A percentile compares a stretch with the other conserved stretches of the same genome.
phyloP scores from a whole-genome alignment of 1,140 invertebrate species.

The Cherax quadricarinatus region DNA sequence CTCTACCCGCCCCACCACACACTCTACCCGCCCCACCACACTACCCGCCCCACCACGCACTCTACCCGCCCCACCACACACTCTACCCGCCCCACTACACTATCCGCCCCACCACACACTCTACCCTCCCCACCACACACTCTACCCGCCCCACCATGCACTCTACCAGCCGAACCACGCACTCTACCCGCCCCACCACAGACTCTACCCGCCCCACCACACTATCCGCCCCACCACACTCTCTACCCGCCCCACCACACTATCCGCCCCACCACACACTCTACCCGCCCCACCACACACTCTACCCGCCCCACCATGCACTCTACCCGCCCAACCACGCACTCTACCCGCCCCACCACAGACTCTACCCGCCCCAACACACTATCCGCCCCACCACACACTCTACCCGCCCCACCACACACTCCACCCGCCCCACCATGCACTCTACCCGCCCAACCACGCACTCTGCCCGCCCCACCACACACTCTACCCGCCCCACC shows the following conservation, averaged over 20 bases:
- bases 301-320: neutral
- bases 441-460: neutral
- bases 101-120: neutral
- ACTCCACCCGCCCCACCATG: neutral
- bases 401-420: neutral
- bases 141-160: neutral
- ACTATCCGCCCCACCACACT: neutral
- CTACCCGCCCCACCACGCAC: neutral
- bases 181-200: neutral
- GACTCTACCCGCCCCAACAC: neutral
- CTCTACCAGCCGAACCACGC: neutral
- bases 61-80: neutral
- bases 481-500: too few relatives aligned
- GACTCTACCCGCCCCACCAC: neutral
- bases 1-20: neutral
- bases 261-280: neutral
- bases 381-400: too few relatives aligned
- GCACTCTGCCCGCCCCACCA: neutral
- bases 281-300: neutral
- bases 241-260: neutral
- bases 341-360: neutral
- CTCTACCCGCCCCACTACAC: too few relatives aligned
- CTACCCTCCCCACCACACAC: neutral
- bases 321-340: neutral
- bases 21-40: too few relatives aligned